Evolutionary conservation across 2,888 invertebrate genomes (phyloP), one percentile per base, ranked within the genome.

Genomic region (Pheosia tremula): DNA sequence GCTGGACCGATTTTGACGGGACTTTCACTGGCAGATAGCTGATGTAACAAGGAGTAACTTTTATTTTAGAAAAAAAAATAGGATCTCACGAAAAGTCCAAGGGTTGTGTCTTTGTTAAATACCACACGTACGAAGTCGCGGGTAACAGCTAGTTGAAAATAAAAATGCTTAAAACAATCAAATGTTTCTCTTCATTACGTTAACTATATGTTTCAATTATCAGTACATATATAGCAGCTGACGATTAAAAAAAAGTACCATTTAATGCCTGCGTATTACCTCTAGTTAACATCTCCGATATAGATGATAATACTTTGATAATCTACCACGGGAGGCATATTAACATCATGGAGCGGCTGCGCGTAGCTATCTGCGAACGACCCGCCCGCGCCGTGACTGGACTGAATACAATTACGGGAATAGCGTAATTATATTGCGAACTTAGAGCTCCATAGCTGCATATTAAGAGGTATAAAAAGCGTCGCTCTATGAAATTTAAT

Each of bases 391-490:
- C 70, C 77, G 74, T 80, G 77, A 78, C 80, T 71, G 72, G 78
- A 75, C 80, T 80, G 76, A 82, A 82, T 83, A 81, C 77, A 82
- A 83, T 85, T 84, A 83, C 80, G 74, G 77, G 77, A 76, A 82
- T 79, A 82, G 79, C 79, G 79, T 86, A 86, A 87, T 87, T 82
- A 85, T 86, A 87, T 84, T 85, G 80, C 78, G 77, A 86, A 86
- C 81, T 85, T 86, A 83, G 77, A 80, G 80, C 77, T 82, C 79
- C 81, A 80, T 77, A 81, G 79, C 78, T 79, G 80, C 80, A 84
- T 81, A 81, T 80, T 80, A 85, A 82, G 75, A 80, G 78, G 79
- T 75, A 80, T 75, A 82, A 85, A 83, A 86, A 81, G 74, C 78
- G 67, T 72, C 61, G 71, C 66, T 60, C 72, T 74, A 70, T 76